These are phyloP conservation scores for Pteromalus puparum DNA, from an alignment of 1,140 invertebrate genomes.

Conservation along the genomic window DNA sequence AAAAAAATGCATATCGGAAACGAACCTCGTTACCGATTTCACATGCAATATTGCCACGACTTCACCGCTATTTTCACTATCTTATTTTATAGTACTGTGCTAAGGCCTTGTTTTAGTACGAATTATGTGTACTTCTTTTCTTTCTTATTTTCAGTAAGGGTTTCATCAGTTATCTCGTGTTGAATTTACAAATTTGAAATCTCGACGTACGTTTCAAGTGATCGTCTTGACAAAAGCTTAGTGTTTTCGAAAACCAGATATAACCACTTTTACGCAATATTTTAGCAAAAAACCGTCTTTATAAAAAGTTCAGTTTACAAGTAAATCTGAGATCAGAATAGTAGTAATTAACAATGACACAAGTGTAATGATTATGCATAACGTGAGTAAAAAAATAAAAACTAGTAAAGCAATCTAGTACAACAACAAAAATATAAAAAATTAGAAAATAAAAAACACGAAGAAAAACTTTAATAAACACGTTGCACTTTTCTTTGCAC, in stretches of 20 bases:
- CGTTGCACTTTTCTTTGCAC: slow-evolving; percentile 7
- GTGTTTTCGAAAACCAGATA: neutral
- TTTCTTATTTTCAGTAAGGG: neutral
- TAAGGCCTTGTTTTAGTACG: slow-evolving; percentile 61
- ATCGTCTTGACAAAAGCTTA: neutral
- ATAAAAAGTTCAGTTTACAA: slow-evolving; percentile 23
- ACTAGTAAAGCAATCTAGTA: slow-evolving; percentile 36
- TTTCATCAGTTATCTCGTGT: neutral
- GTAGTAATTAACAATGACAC: neutral
- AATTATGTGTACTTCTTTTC: slow-evolving; percentile 43
- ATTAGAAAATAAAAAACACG: slow-evolving; percentile 33
- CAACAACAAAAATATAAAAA: slow-evolving; percentile 44
- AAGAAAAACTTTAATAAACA: slow-evolving; percentile 39
- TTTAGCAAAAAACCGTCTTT: neutral
- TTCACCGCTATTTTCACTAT: slow-evolving; percentile 47
- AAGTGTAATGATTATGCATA: neutral
- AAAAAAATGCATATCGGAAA: slow-evolving; percentile 53
- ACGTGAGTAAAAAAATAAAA: slow-evolving; percentile 33
- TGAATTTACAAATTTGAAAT: slow-evolving; percentile 12
- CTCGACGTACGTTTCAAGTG: slow-evolving; percentile 19
- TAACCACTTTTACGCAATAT: neutral
- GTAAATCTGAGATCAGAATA: slow-evolving; percentile 47
- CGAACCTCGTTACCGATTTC: slow-evolving; percentile 43
- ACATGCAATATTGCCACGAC: slow-evolving; percentile 64
- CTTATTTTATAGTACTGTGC: slow-evolving; percentile 56